Evolutionary conservation across 2,113 vertebrate genomes (phyloP), one percentile per base, ranked within the genome.

Genomic region (Pomatostomus ruficeps): DNA sequence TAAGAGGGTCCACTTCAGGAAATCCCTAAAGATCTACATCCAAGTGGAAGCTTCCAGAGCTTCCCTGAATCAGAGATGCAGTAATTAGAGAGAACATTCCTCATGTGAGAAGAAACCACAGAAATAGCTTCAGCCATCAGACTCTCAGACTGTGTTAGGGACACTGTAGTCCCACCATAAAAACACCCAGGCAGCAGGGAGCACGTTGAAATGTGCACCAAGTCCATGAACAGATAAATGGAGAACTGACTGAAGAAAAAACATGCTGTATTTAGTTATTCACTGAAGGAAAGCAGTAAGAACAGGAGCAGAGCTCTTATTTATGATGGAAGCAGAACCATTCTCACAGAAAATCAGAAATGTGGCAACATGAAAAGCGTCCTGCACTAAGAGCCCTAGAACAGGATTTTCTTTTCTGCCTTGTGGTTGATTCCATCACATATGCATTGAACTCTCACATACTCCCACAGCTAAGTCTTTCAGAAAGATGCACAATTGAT

Each of bases 161-260:
- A 78, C 9, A 18, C 5, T 67, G 12, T 51, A 74, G 28, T 28
- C 21, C 14, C 66, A 35, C 16, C 7, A 2, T 2, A 25, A n/a
- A 25, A 36, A 26, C 46, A 19, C 5, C 6, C 26, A 75, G 42
- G 5, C 14, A 58, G 7, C 4, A 22, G 10, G 9, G 5, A 87
- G 6, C n/a, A 6, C 57, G 19, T 21, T 11, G 2, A 65, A 74
- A 46, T 9, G 21, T 3, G 0, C 21, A 45, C 2, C 29, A 51
- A 25, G 29, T n/a, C 31, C 7, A 5, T 10, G 22, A 67, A 67
- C 14, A 67, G 35, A 24, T 9, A 75, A 83, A 49, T 24, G 14
- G 74, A 75, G 22, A 82, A 51, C 14, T 65, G 68, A 46, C 1
- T 61, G 31, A 85, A 82, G 51, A 52, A 35, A 88, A 89, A 38